Base-by-base conservation (phyloP, 1,140 invertebrate species). In the Calliphora vicina region DNA sequence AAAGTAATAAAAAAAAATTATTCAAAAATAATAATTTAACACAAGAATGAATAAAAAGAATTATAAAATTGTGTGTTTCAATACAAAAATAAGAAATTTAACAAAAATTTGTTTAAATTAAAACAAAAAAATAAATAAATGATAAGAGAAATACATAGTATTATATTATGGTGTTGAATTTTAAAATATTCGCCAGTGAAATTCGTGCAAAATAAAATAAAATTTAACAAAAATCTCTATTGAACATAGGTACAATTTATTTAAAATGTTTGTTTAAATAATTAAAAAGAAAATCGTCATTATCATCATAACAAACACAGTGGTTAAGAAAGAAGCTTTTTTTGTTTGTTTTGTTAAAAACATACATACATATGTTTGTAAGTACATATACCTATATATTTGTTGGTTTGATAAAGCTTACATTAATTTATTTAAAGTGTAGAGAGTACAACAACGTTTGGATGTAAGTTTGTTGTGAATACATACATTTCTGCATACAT, bases 291-390 rank as follows among this genome's bases (percentile, higher is more conserved):
- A 67, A 67, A 67, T 57, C 50, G 50, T 57, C 50, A 57, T 57
- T 57, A 67, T 67, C 61, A 23, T 67, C 61, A 67, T 67, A 67
- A 67, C 61, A 67, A 67, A 67, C 20, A 67, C 61, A 67, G 61
- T 67, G 61, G 61, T 67, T 67, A 67, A 25, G 12, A 20, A 12
- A 67, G 61, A 67, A 67, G 61, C 61, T 67, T 67, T 67, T 67
- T 67, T 25, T 23, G 23, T 57, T 57, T 67, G 61, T 67, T 67
- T 67, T 67, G 61, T 25, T 57, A 57, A 17, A 57, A n/a, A n/a
- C n/a, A n/a, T n/a, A 17, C n/a, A 57, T 15, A 17, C n/a, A 6
- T 17, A 17, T 13, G 15, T 17, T 57, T 57, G 50, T 57, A 17
- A 6, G 15, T 57, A n/a, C 5, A 6, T 17, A 3, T 57, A 4